phyloP scores from a whole-genome alignment of 2,113 vertebrate genomes.

The Isichthys henryi region DNA sequence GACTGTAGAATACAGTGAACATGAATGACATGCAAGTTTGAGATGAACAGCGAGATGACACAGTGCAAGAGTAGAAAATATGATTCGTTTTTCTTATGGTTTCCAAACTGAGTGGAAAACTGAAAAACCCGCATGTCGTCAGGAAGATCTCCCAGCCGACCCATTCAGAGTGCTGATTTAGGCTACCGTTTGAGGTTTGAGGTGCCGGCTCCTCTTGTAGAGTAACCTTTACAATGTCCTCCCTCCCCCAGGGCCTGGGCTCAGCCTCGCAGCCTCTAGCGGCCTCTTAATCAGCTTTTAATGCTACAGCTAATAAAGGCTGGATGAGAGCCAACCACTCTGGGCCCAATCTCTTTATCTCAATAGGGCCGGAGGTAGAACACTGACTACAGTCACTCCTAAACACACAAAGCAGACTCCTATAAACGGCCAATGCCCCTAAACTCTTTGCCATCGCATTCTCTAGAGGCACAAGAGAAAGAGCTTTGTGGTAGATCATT shows the following conservation, averaged over 20 bases:
- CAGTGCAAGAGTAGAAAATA: background rate
- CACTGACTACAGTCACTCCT: background rate
- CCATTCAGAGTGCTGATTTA: background rate
- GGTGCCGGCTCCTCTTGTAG: background rate
- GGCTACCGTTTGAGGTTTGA: background rate
- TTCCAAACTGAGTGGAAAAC: constrained; percentile 6
- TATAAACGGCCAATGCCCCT: background rate
- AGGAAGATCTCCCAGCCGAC: background rate
- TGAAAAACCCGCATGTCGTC: background rate
- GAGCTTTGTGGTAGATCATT: background rate
- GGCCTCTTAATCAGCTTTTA: constrained; percentile 48
- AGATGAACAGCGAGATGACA: background rate
- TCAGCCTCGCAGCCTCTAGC: constrained; percentile 31
- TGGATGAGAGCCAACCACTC: constrained; percentile 39
- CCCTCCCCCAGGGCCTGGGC: constrained; percentile 9
- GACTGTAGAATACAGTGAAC: background rate
- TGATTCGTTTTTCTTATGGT: background rate
- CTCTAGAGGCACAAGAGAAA: background rate
- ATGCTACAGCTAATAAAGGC: constrained; percentile 48
- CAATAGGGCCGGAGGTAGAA: constrained; percentile 18
- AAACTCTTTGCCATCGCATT: background rate
- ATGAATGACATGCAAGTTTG: background rate
- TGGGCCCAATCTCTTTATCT: constrained; percentile 51
- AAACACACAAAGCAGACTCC: background rate
- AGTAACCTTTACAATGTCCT: constrained; percentile 45